Evolutionary conservation across 2,888 invertebrate species (phyloP), one percentile per base, ranked within the genome.

Genomic region (Crepidodera aurea): DNA sequence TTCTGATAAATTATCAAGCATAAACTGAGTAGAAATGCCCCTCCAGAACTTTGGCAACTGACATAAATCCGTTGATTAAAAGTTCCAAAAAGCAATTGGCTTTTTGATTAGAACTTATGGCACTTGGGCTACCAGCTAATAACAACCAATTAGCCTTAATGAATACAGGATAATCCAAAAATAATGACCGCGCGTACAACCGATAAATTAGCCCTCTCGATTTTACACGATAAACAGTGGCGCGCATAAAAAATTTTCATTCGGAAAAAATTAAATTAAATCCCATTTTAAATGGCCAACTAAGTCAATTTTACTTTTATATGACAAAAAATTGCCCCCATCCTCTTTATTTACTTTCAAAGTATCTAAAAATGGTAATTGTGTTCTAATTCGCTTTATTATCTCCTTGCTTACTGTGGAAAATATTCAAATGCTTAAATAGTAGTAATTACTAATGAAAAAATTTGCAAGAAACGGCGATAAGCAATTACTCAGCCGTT

Each of bases 131-230:
- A 59, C 56, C 40, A 57, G 60, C 63, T 67, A 67, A 67, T 67
- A 65, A 65, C 67, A 62, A 61, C 61, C 67, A 67, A 67, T 67
- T 67, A 67, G 60, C 60, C 60, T 55, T 65, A 64, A 65, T 62
- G 67, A 67, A 67, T 63, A 58, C 63, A 42, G 64, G 64, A 62
- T 73, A 73, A 73, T 74, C 71, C 72, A 63, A 46, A 73, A 74
- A 74, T 74, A 74, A 74, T 73, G 67, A 72, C 70, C 70, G 62
- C 70, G 62, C 70, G 71, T 51, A 67, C 69, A 51, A 42, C 67
- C 67, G 65, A 72, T 73, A 74, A 74, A 73, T 73, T 71, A 68
- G 65, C 60, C 64, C 65, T 42, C 54, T 60, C 40, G 39, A 60
- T 56, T 58, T 66, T 48, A 54, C 51, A 8, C 42, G 4, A 44